Evolutionary conservation across 2,888 invertebrate genomes (phyloP), one percentile per base, ranked within the genome.

Genomic region (Drosophila yooni): DNA sequence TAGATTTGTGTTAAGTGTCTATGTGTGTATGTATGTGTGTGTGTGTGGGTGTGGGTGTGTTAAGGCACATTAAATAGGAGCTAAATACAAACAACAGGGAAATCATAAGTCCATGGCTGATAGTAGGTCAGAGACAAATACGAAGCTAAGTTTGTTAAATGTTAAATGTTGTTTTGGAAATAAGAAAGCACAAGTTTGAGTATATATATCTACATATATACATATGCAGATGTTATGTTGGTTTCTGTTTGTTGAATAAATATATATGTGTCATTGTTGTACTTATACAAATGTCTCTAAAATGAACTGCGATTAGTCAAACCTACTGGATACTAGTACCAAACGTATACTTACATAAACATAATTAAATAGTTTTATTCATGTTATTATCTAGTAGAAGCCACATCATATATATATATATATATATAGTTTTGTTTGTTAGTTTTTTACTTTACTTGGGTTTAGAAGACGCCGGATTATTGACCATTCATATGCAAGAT

Each of bases 111-210:
- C 81, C 75, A 82, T 72, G 67, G 79, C 80, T 80, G 88, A 82
- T 58, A 85, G 86, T 54, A 85, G 88, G 75, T 82, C 75, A 67
- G 64, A 83, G 82, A 76, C 84, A 84, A 81, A 69, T 81, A 89
- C 87, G 84, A 86, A 89, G 89, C 85, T 86, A 74, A 66, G 67
- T 80, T 76, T 31, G 53, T 57, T 43, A 29, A 31, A 56, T 56
- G n/a, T 58, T 52, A 62, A 66, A 64, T 70, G 64, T 43, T 38
- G 46, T 38, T 38, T 76, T 46, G 82, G 61, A 76, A 74, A 61
- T 86, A 85, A 83, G 80, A 82, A 83, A 88, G 88, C 85, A 73
- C 69, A 60, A 81, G 51, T 73, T 57, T 56, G 38, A 70, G 62
- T 79, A 48, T 34, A 64, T 18, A 33, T 65, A 71, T 13, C 64